Conservation (phyloP, 2,888 invertebrate genomes). For the Leistus spinibarbis region DNA sequence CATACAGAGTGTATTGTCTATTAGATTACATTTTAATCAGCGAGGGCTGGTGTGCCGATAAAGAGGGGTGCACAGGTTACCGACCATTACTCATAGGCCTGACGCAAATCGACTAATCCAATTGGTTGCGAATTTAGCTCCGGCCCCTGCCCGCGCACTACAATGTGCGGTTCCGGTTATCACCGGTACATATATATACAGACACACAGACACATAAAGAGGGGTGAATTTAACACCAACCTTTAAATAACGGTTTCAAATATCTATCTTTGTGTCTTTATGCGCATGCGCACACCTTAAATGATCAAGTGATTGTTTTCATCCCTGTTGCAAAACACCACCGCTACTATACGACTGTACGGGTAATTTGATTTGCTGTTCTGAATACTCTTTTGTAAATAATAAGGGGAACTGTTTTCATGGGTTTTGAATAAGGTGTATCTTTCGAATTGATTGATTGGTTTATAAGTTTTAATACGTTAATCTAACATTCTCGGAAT, state of each 20-base stretch:
- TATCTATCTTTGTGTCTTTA: background rate
- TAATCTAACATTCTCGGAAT: no score
- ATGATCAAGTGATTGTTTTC: slow-evolving; percentile 34
- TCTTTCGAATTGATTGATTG: background rate
- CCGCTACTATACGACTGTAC: no score
- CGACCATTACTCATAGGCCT: slow-evolving; percentile 59
- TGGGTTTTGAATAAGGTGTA: background rate
- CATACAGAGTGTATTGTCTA: slow-evolving; percentile 47
- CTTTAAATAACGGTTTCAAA: slow-evolving; percentile 1
- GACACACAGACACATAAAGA: no score
- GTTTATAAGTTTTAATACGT: background rate
- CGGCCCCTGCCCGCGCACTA: slow-evolving; percentile 18
- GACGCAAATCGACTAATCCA: slow-evolving; percentile 60
- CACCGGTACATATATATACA: background rate
- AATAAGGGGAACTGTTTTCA: background rate
- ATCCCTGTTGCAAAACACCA: background rate
- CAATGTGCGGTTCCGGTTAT: slow-evolving; percentile 32
- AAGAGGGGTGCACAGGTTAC: slow-evolving; percentile 51
- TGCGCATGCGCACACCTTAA: background rate
- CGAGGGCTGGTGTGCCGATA: slow-evolving; percentile 44
- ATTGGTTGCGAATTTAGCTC: slow-evolving; percentile 47
- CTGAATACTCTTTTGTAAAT: background rate
- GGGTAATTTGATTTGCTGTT: slow-evolving; percentile 28
- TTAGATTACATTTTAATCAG: slow-evolving; percentile 63
- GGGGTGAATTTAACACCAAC: background rate